Base-by-base conservation (phyloP, 2,797 vertebrate species). In the Sebastes kiyomatsui region DNA sequence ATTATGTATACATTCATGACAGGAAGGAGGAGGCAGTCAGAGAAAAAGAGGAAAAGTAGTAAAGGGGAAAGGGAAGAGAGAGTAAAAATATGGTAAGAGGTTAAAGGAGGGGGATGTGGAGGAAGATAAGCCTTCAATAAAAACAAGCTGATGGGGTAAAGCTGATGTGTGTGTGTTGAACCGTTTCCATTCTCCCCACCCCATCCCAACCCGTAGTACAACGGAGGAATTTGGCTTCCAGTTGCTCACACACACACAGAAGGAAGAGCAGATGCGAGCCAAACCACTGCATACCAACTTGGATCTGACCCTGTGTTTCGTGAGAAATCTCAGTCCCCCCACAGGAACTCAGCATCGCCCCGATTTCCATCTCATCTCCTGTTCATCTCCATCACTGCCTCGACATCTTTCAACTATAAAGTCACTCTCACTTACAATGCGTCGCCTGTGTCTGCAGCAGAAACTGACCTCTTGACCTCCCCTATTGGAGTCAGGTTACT, bases 271-370 rank as follows among this genome's bases (percentile, higher is more conserved):
- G 67, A 81, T 68, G 79, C 2, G 60, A 89, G 88, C 87, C 86
- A 91, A 92, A 92, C 87, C 93, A 69, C 88, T 38, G 83, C 86
- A 90, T 91, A 89, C 88, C 89, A 91, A 33, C 87, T 71, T 72
- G 59, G 56, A 73, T 82, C 56, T 84, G 87, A 93, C 83, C 86
- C 64, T 25, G 80, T n/a, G 78, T 79, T 77, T 89, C 71, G 67
- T 65, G 61, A 82, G 58, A 89, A 70, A 69, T 75, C 52, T 61
- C 61, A 3, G 27, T 10, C 69, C 38, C 22, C 23, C 27, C 59
- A 52, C 60, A 85, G 70, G 10, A 81, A 87, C 55, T 4, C 35
- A 58, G 20, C 60, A 52, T 79, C 11, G 10, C 25, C 67, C 80
- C 25, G 1, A 58, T 79, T 75, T 74, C 46, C 55, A 52, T 54